phyloP scores from a whole-genome alignment of 2,888 invertebrate species.

The Dryobota labecula region DNA sequence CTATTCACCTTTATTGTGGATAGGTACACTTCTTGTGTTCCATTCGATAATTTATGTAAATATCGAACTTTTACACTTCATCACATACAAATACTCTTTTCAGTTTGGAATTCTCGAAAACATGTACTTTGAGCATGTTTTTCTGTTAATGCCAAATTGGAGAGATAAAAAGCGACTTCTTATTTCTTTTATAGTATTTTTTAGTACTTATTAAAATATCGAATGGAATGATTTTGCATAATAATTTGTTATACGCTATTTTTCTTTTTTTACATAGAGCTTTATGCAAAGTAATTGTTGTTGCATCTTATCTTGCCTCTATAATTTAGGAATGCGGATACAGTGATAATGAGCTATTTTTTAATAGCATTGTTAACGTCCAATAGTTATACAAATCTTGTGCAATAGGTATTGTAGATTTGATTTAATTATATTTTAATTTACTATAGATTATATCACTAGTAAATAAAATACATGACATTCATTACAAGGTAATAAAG shows the following conservation, averaged over 20 bases:
- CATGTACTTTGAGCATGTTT: constrained; percentile 59
- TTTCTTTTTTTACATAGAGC: constrained; percentile 48
- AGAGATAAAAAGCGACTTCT: constrained; percentile 60
- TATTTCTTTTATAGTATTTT: constrained; percentile 15
- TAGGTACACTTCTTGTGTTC: constrained; percentile 51
- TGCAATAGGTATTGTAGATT: constrained; percentile 78
- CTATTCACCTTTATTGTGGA: constrained; percentile 58
- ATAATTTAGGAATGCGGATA: constrained; percentile 60
- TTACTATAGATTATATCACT: constrained; percentile 67
- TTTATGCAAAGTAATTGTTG: constrained; percentile 65
- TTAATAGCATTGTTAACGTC: constrained; percentile 70
- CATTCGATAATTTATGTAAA: constrained; percentile 59
- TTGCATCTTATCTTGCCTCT: constrained; percentile 73
- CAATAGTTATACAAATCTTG: constrained; percentile 75
- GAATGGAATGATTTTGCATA: constrained; percentile 58
- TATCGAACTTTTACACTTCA: not conserved
- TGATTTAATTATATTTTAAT: constrained; percentile 69
- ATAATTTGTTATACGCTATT: constrained; percentile 47
- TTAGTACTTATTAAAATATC: constrained; percentile 41
- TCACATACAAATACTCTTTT: constrained; percentile 62
- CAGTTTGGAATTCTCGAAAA: constrained; percentile 77
- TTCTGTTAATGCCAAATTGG: constrained; percentile 74
- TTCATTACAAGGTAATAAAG: constrained; percentile 69
- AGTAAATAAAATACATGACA: constrained; percentile 75
- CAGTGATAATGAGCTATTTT: constrained; percentile 67